Percentiles rank a stretch among this genome's conserved stretches.
These are phyloP conservation scores for Stratiolaelaps scimitus DNA, from an alignment of 1,140 invertebrate species.

Conservation along the genomic window DNA sequence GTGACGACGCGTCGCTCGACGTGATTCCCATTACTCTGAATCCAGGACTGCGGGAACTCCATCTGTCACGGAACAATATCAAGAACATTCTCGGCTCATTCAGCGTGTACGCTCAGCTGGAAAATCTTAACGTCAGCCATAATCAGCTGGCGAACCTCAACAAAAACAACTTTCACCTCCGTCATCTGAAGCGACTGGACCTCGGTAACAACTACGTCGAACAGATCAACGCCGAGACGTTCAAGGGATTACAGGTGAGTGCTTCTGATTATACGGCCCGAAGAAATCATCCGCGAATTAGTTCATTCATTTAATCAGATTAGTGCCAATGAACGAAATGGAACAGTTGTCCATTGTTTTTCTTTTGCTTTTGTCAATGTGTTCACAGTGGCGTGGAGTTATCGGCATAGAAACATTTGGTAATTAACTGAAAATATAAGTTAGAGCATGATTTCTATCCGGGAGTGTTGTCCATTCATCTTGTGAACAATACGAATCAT, in stretches of 20 bases:
- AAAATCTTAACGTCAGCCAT: constrained; percentile 65
- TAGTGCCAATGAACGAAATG: no score
- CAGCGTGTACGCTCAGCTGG: constrained; percentile 68
- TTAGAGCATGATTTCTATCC: no score
- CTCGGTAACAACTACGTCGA: constrained; percentile 68
- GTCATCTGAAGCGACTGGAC: constrained; percentile 63
- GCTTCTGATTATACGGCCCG: no score
- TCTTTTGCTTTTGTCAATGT: no score
- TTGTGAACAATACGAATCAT: no score
- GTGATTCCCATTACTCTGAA: constrained; percentile 79
- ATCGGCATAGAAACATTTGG: no score
- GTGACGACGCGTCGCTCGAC: constrained; percentile 66
- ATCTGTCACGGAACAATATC: constrained; percentile 70
- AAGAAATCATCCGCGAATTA: no score
- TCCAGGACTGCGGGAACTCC: constrained; percentile 65
- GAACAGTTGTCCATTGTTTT: no score
- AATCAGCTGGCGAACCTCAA: constrained; percentile 63
- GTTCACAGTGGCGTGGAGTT: no score
- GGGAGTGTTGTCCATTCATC: no score
- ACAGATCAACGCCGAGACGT: constrained; percentile 57
- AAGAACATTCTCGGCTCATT: constrained; percentile 71
- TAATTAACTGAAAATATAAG: no score
- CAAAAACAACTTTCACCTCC: constrained; percentile 57
- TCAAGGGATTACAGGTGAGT: constrained; percentile 38
- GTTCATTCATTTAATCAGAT: no score